These are phyloP conservation scores for Aphelocoma californica DNA, from an alignment of 2,797 vertebrate genomes.

Conservation along the genomic window DNA sequence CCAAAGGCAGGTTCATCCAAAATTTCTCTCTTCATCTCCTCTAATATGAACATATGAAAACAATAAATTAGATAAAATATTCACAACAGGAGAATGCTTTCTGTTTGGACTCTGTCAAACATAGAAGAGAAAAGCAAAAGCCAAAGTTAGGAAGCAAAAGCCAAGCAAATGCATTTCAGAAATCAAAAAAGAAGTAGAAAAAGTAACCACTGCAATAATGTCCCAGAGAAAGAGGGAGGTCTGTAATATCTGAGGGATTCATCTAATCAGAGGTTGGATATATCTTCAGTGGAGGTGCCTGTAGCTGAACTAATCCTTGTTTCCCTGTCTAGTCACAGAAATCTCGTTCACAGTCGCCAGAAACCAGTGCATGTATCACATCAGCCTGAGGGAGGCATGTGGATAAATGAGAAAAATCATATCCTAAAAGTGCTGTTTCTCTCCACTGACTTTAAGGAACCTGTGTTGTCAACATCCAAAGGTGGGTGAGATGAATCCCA, in stretches of 20 bases:
- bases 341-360: neutral
- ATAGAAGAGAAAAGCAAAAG: neutral
- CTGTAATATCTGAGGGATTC: neutral
- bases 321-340: neutral
- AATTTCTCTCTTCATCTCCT: neutral
- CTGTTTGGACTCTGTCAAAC: neutral
- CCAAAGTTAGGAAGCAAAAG: neutral
- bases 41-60: neutral
- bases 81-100: neutral
- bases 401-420: neutral
- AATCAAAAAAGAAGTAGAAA: neutral
- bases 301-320: neutral
- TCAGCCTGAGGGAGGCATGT: neutral
- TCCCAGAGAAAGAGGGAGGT: neutral
- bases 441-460: neutral
- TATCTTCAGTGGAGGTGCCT: neutral
- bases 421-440: neutral
- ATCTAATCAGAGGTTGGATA: neutral
- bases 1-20: neutral
- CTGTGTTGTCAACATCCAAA: neutral
- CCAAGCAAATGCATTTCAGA: neutral
- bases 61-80: neutral
- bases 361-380: neutral
- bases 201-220: neutral
- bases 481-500: neutral